Conservation (phyloP, 1,140 invertebrate genomes). For the Tribolium madens region DNA sequence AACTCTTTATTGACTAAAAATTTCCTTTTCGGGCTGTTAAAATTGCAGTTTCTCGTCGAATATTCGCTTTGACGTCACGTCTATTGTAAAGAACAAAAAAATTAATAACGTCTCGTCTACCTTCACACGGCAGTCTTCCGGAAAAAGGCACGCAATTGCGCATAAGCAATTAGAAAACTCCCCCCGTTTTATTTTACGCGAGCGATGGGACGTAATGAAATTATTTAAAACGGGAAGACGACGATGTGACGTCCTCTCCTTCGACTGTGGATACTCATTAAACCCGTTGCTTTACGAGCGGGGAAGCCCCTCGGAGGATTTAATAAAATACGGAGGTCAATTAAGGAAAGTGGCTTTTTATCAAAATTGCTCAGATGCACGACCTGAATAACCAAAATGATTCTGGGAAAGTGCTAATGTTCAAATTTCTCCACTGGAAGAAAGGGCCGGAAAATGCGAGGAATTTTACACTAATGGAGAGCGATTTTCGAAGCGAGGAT, state of each 20-base stretch:
- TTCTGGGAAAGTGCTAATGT: conserved; percentile 26
- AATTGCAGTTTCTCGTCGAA: too few relatives aligned
- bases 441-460: neutral
- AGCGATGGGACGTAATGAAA: conserved; percentile 13
- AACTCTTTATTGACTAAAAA: too few relatives aligned
- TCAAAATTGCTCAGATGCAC: conserved; percentile 22
- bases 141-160: neutral
- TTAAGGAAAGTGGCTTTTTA: conserved; percentile 36
- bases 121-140: neutral
- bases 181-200: neutral
- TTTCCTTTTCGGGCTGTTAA: too few relatives aligned
- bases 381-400: conserved; percentile 9
- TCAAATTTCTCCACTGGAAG: conserved; percentile 2
- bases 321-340: conserved; percentile 36
- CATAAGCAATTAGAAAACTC: conserved; percentile 21
- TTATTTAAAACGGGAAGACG: conserved; percentile 28
- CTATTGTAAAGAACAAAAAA: neutral
- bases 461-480: neutral
- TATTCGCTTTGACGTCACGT: neutral
- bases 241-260: conserved; percentile 10
- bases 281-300: conserved; percentile 27
- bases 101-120: neutral
- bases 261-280: conserved; percentile 11
- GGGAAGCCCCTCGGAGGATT: neutral
- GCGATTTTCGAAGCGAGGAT: neutral